These are phyloP conservation scores for Sanderia malayensis DNA, from an alignment of 30 jellyfish, hydroid and myxozoan genomes.

Conservation along the genomic window DNA sequence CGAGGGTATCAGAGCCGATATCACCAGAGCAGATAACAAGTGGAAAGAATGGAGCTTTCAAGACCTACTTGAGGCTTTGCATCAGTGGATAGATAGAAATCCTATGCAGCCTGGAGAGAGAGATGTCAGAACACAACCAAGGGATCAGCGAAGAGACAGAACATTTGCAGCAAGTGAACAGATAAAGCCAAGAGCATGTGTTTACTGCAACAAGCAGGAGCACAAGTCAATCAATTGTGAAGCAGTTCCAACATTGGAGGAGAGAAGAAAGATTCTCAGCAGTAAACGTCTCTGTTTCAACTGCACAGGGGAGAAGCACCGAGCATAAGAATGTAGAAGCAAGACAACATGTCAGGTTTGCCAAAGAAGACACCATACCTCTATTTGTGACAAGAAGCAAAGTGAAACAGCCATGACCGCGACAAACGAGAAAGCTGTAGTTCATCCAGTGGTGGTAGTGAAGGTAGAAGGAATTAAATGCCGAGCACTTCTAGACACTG, in stretches of 20 bases:
- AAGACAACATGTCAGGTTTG: not conserved
- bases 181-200: not conserved
- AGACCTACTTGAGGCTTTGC: conserved; percentile 11
- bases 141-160: not conserved
- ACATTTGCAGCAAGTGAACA: not conserved
- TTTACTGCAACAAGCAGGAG: not conserved
- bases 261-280: not conserved
- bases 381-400: not conserved
- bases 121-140: not conserved
- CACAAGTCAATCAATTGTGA: not conserved
- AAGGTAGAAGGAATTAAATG: not conserved
- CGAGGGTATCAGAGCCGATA: conserved; percentile 34
- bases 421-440: not conserved
- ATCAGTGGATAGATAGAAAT: conserved; percentile 38
- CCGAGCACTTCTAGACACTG: not conserved
- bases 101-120: conserved; percentile 19
- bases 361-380: not conserved
- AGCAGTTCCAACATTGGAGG: not conserved
- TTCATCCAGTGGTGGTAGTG: not conserved
- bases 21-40: conserved; percentile 21
- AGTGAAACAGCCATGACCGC: not conserved
- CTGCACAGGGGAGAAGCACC: not conserved
- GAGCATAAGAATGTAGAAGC: not conserved
- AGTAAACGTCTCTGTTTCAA: not conserved
- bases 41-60: conserved; percentile 50